phyloP scores from a whole-genome alignment of 2,797 vertebrate genomes.

The Philypnodon macrostomus region DNA sequence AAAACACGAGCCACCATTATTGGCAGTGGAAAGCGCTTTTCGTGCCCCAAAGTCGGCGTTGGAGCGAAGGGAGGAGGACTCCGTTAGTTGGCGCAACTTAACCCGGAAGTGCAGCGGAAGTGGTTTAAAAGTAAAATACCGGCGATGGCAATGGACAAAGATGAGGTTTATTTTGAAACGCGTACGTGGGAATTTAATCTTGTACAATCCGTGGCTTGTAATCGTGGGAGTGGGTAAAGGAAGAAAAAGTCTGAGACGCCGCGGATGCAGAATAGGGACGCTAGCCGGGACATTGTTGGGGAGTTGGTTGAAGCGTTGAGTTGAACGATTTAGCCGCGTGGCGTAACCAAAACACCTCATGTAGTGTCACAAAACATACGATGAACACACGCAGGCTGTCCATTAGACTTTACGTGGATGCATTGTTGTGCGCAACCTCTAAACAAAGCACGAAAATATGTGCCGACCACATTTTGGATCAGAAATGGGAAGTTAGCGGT shows the following conservation, averaged over 20 bases:
- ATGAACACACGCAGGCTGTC: constrained; percentile 1
- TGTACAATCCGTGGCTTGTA: constrained; percentile 1
- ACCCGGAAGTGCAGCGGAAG: constrained; percentile 7
- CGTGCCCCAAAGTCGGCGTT: constrained; percentile 70
- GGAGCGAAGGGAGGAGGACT: constrained; percentile 41
- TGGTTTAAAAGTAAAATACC: constrained; percentile 28
- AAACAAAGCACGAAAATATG: neutral
- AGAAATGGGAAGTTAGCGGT: neutral
- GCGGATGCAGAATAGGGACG: constrained; percentile 62
- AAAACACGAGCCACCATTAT: constrained; percentile 63
- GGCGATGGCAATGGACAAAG: accelerated
- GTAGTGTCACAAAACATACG: constrained; percentile 1
- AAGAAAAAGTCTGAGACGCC: constrained; percentile 68
- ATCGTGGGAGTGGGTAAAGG: constrained; percentile 62
- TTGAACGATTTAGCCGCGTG: constrained; percentile 1
- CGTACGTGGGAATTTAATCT: neutral
- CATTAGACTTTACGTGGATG: constrained; percentile 31
- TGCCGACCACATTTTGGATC: constrained; percentile 5
- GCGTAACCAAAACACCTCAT: neutral
- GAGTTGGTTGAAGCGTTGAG: constrained; percentile 21
- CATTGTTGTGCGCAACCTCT: constrained; percentile 27
- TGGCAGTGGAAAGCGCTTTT: constrained; percentile 72
- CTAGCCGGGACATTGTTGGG: constrained; percentile 50
- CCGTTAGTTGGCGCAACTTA: neutral
- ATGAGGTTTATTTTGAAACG: constrained; percentile 26